Base-by-base conservation (phyloP, 1,140 invertebrate genomes). In the Pseudomyrmex concolor region DNA sequence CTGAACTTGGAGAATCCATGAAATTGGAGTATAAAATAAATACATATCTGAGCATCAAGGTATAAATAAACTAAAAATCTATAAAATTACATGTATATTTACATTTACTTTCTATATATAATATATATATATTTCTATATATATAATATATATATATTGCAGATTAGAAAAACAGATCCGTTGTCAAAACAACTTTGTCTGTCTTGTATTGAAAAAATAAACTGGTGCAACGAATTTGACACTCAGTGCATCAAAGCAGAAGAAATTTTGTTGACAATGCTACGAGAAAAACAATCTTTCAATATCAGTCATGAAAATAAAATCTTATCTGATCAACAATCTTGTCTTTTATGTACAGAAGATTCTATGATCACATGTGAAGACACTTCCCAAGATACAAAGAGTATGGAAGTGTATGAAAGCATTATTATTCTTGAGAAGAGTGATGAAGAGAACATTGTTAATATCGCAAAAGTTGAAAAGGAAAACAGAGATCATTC, bases 21-120 rank as follows among this genome's bases (percentile, higher is more conserved):
- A 85, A 84, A 63, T 72, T 91, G 10, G 87, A 86, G 3, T 70
- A 91, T 48, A 91, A 91, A 87, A 90, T 91, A 64, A 91, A 90
- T 22, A 91, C 84, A 13, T 91, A 86, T 19, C 50, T 91, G 50
- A 91, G 90, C n/a, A 59, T 91, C 4, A 91, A 91, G 86, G 90
- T 91, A 83, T 48, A 77, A 51, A 17, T 22, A 25, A 34, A 34
- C 5, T 34, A 68, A 7, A 12, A 51, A 25, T 50, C 13, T 50
- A 17, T n/a, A 48, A 25, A n/a, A 17, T 15, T 25, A 55, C 12
- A n/a, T 70, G 54, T 15, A 68, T 10, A 19, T 55, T 10, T 10
- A 9, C 7, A 67, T 51, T 7, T 51, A 1, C 9, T 50, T 5
- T 67, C 2, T 68, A 4, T 1, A 50, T 22, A 22, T 68, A 17